Conservation (phyloP, 2,797 vertebrate species). For the Molossus molossus region DNA sequence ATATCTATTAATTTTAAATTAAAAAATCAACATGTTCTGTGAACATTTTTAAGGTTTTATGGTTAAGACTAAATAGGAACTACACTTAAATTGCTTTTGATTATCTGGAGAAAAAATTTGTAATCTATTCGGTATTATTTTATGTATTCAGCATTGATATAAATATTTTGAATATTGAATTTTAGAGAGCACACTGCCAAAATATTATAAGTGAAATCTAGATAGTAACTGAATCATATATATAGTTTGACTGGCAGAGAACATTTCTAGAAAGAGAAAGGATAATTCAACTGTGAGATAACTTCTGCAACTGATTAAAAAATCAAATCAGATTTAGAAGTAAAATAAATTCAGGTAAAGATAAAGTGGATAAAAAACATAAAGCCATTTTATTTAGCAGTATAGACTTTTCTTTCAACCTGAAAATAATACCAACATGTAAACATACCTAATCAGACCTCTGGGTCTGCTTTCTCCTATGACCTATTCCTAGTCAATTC, state of each 20-base stretch:
- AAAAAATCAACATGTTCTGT: not conserved
- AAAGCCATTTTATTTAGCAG: not conserved
- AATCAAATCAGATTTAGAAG: not conserved
- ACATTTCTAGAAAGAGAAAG: not conserved
- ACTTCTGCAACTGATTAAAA: not conserved
- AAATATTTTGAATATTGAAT: not conserved
- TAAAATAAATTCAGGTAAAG: constrained; percentile 1
- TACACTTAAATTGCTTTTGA: not conserved
- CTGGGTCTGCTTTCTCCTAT: not conserved
- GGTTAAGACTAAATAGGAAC: not conserved
- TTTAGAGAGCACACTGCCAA: too few species aligned
- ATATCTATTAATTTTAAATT: not conserved
- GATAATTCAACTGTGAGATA: not conserved
- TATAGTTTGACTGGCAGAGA: not conserved
- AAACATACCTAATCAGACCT: not conserved
- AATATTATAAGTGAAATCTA: not conserved
- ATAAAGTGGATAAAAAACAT: not conserved
- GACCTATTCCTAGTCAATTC: not conserved
- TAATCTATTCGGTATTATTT: not conserved
- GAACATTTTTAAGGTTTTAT: not conserved
- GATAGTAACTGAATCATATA: not conserved
- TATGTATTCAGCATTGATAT: not conserved
- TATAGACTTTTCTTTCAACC: not conserved
- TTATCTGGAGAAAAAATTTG: not conserved
- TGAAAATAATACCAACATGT: not conserved